Evolutionary conservation across 2,888 invertebrate genomes (phyloP).

Genomic region (Netelia melanura): DNA sequence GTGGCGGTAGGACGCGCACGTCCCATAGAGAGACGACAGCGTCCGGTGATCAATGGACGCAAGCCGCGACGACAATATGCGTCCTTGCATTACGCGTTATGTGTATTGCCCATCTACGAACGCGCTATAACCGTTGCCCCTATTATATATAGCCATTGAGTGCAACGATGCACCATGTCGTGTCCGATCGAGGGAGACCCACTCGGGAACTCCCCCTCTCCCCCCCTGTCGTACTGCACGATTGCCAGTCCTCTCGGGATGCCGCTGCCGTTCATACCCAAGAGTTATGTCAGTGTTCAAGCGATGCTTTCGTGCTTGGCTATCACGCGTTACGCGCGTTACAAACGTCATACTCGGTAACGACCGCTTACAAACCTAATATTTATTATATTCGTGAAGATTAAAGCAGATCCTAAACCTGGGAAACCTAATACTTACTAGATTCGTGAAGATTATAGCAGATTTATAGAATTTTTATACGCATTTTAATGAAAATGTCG

Average conservation of each 20-base stretch:
- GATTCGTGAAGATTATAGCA: no score
- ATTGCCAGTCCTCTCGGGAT: background rate
- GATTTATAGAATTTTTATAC: no score
- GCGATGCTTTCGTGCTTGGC: slow-evolving; percentile 42
- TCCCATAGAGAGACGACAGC: slow-evolving; percentile 62
- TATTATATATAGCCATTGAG: background rate
- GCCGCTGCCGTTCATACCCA: slow-evolving; percentile 28
- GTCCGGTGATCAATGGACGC: slow-evolving; percentile 73
- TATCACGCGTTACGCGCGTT: background rate
- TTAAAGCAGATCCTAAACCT: background rate
- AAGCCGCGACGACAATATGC: slow-evolving; percentile 71
- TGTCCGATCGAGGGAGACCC: slow-evolving; percentile 21
- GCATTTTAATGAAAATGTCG: no score
- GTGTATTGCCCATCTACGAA: slow-evolving; percentile 65
- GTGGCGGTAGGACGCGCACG: slow-evolving; percentile 40
- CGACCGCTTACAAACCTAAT: background rate
- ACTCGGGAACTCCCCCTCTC: slow-evolving; percentile 16
- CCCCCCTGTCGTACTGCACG: slow-evolving; percentile 5
- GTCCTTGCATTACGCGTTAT: slow-evolving; percentile 71
- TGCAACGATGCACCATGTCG: slow-evolving; percentile 29
- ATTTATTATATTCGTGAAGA: background rate
- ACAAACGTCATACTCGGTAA: background rate
- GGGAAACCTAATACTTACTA: no score
- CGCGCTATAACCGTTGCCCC: slow-evolving; percentile 38
- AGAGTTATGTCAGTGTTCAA: slow-evolving; percentile 58